A percentile compares a stretch with the other conserved stretches of the same genome.
These are phyloP conservation scores for Conistra vaccinii DNA, from an alignment of 2,888 invertebrate species.

Conservation along the genomic window DNA sequence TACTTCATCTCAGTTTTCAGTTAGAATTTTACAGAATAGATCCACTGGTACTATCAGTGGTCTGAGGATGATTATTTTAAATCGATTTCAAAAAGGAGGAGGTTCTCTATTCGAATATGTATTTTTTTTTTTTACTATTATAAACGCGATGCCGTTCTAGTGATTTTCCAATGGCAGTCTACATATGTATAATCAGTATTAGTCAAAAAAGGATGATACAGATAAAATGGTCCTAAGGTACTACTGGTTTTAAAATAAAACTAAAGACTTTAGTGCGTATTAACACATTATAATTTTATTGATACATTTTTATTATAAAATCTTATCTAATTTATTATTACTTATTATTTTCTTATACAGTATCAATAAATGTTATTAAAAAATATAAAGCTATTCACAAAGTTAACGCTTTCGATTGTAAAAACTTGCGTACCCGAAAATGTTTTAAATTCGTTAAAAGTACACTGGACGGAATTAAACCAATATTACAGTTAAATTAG, in stretches of 20 bases:
- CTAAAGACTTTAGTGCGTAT: slow-evolving; percentile 80
- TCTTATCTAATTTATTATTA: slow-evolving; percentile 75
- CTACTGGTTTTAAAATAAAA: slow-evolving; percentile 67
- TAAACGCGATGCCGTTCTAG: too few species aligned
- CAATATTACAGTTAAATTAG: slow-evolving; percentile 84
- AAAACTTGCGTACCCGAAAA: slow-evolving; percentile 66
- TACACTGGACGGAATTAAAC: slow-evolving; percentile 79
- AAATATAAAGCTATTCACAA: slow-evolving; percentile 80
- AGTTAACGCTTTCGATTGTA: slow-evolving; percentile 72
- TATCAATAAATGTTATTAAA: slow-evolving; percentile 75
- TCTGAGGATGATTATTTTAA: too few species aligned
- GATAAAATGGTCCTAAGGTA: not conserved
- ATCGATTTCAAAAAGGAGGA: too few species aligned
- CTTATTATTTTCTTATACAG: slow-evolving; percentile 70
- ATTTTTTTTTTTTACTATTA: not conserved
- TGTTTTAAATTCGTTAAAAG: slow-evolving; percentile 73
- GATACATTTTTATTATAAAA: slow-evolving; percentile 82
- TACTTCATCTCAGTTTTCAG: too few species aligned
- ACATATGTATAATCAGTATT: not conserved
- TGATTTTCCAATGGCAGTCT: not conserved
- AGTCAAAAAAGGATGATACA: not conserved
- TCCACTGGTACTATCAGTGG: too few species aligned
- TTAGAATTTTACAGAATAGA: not conserved
- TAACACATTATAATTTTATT: slow-evolving; percentile 86
- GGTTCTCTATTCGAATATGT: too few species aligned